Conservation (phyloP, 2,797 vertebrate genomes). For the Melanotaenia boesemani region DNA sequence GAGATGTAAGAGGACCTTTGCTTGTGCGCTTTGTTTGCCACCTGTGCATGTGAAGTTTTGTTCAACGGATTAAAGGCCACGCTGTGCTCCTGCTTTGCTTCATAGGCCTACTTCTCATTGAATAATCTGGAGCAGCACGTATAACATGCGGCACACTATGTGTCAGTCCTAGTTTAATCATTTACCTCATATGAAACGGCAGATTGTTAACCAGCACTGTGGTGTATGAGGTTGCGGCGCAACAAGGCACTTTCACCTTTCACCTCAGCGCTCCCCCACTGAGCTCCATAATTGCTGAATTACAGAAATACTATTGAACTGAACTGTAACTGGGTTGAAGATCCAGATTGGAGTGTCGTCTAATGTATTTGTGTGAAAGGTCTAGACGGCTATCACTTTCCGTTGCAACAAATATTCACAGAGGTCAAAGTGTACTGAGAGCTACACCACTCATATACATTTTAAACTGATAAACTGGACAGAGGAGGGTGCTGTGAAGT, state of each 20-base stretch:
- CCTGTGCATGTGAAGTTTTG: constrained; percentile 35
- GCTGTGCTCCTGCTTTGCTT: background rate
- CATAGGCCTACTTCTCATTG: background rate
- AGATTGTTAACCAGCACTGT: constrained; percentile 24
- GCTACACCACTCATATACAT: constrained; percentile 22
- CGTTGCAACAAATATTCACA: constrained; percentile 5
- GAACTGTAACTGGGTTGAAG: background rate
- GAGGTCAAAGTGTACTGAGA: constrained; percentile 40
- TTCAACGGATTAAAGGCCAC: constrained; percentile 35
- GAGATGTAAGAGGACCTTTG: constrained; percentile 7
- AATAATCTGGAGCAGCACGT: background rate
- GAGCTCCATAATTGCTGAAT: constrained; percentile 11
- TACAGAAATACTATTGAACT: background rate
- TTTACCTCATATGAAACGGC: constrained; percentile 44
- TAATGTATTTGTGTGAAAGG: constrained; percentile 4
- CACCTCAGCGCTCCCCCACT: constrained; percentile 32
- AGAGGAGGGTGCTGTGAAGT: constrained; percentile 17
- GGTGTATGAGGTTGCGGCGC: constrained; percentile 46
- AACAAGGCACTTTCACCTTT: constrained; percentile 65
- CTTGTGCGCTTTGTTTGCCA: constrained; percentile 33
- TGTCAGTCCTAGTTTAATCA: constrained; percentile 54
- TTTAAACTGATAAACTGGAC: constrained; percentile 28
- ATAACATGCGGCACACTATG: background rate
- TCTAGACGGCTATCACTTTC: constrained; percentile 10
- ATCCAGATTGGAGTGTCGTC: background rate